Evolutionary conservation across 2,797 vertebrate species (phyloP), one percentile per base, ranked within the genome.

Genomic region (Rallus crepitans): DNA sequence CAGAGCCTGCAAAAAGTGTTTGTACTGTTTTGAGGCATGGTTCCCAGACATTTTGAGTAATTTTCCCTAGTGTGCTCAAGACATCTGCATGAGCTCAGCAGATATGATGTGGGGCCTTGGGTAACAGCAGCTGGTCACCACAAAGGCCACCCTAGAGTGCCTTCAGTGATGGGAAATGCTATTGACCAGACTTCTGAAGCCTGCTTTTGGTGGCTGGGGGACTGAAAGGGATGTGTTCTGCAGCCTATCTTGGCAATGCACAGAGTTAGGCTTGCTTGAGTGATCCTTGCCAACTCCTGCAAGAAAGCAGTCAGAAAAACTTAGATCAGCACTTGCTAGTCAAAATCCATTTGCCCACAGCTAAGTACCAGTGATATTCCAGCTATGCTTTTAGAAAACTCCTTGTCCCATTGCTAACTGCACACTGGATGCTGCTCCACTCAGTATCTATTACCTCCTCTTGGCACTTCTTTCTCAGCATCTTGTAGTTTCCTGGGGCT

Each of bases 301-400:
- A 84, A 85, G n/a, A 89, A 80, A 89, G n/a, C 48, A 87, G 33
- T 8, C 53, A 82, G 21, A 27, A 87, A 84, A 82, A 64, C 27
- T 70, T 56, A 19, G 25, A 31, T 78, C 50, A 86, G 85, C 31
- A 33, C 50, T 78, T 81, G 39, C 28, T 65, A 53, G 40, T 75
- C 76, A 93, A 89, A 89, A 83, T 50, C 35, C 16, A 35, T 68
- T 95, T 89, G 55, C 31, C 27, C n/a, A 47, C 53, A 75, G 12
- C 8, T 30, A 64, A 53, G 31, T 27, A 78, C 7, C 42, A 73
- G 25, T 19, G 39, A 31, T 37, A 52, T 50, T 28, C 61, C 2
- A 3, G 28, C 35, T 82, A 78, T 88, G 65, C 33, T 57, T 87
- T 31, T 10, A 3, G 6, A 90, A 93, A 80, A 27, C 3, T 35